These are phyloP conservation scores for Marmota monax DNA, from an alignment of 2,113 vertebrate species.

Conservation along the genomic window DNA sequence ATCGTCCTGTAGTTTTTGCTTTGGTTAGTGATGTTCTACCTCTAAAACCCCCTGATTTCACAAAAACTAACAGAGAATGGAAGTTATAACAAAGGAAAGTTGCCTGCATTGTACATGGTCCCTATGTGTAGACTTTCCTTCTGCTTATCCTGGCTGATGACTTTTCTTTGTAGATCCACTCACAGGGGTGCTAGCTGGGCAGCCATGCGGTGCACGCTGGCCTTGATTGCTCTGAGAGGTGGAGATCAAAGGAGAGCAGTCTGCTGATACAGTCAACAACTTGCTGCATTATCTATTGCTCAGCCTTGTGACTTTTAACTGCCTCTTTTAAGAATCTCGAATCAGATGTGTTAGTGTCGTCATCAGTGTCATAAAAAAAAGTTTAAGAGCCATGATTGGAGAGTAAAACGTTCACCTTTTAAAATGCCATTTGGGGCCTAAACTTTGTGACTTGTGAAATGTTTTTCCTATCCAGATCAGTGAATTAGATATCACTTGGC, in stretches of 20 bases:
- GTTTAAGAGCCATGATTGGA: not conserved
- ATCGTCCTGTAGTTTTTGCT: not conserved
- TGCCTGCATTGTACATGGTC: not conserved
- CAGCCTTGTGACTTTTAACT: not conserved
- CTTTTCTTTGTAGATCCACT: conserved; percentile 20
- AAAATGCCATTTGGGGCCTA: not conserved
- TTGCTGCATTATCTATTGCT: not conserved
- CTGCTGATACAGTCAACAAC: not conserved
- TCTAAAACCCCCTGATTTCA: not conserved
- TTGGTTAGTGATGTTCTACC: not conserved
- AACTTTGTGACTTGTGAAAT: not conserved
- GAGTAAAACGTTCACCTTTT: not conserved
- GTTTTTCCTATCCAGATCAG: not conserved
- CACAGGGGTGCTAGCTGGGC: not conserved
- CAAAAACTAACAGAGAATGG: not conserved
- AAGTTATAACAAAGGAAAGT: rapidly evolving
- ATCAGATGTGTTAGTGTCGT: not conserved
- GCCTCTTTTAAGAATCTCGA: not conserved
- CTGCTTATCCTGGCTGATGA: not conserved
- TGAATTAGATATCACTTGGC: not conserved
- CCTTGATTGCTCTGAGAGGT: not conserved
- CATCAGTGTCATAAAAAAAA: not conserved
- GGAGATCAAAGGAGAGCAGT: conserved; percentile 5
- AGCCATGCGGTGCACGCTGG: not conserved
- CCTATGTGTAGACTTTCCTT: not conserved